Evolutionary conservation across 2,113 vertebrate species (phyloP).

Genomic region (Felis chaus): DNA sequence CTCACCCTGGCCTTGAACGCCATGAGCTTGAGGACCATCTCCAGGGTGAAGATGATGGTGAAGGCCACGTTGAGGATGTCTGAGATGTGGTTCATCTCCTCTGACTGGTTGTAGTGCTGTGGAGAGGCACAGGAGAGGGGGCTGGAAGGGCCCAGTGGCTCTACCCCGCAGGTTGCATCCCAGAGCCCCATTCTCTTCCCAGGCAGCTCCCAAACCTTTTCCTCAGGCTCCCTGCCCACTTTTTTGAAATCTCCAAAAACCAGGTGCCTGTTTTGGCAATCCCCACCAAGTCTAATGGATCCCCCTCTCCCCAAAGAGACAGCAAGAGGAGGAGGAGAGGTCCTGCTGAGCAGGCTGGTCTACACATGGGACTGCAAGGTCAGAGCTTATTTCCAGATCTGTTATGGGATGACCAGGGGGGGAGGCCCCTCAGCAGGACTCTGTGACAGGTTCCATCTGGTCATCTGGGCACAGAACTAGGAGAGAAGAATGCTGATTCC

Average conservation of each 20-base stretch:
- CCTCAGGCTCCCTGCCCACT: not conserved
- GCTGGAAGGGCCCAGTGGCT: fast-evolving
- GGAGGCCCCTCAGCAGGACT: not conserved
- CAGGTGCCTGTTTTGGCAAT: not conserved
- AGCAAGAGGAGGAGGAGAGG: not conserved
- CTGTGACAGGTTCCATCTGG: too few relatives aligned
- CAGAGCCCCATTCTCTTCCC: not conserved
- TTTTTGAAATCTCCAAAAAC: not conserved
- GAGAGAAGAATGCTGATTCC: not conserved
- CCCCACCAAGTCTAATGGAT: not conserved
- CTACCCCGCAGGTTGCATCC: too few relatives aligned
- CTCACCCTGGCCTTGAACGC: constrained; percentile 97
- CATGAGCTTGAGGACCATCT: constrained; percentile 97
- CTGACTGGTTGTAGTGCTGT: constrained; percentile 96
- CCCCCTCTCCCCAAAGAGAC: fast-evolving
- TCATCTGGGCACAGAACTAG: not conserved
- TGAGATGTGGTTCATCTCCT: constrained; percentile 94
- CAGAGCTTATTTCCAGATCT: not conserved
- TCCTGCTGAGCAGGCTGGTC: too few relatives aligned
- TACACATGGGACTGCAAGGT: not conserved
- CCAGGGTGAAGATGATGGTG: constrained; percentile 96
- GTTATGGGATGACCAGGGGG: not conserved
- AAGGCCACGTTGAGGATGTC: constrained; percentile 96
- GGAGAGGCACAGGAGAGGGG: not conserved
- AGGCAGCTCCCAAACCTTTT: fast-evolving